Base-by-base conservation (phyloP, 2,113 vertebrate genomes). In the Leptosomus discolor region DNA sequence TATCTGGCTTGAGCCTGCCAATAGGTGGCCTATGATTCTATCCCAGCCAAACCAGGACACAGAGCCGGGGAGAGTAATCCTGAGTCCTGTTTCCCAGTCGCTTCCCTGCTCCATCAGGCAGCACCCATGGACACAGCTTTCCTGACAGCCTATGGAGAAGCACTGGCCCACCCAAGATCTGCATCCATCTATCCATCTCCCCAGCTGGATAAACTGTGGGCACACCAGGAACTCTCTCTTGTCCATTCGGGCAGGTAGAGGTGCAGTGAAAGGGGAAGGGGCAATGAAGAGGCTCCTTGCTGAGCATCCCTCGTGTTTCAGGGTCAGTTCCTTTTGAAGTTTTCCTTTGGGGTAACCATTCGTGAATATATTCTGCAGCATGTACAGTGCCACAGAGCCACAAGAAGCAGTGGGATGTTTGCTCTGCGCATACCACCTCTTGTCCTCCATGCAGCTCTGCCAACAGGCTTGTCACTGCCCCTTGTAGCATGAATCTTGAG, bases 231-330 rank as follows among this genome's bases (percentile, higher is more conserved):
- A 75, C 70, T 70, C 58, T 90, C n/a, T 54, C 50, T 53, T 54
- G 50, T 80, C 57, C 4, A 1, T 6, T 17, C 0, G 0, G n/a
- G 51, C 50, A 86, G 50, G 68, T 4, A 64, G 45, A 86, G 34
- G 27, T 1, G 3, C 34, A 50, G 64, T 18, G 64, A 58, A 74
- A 61, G 22, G 5, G 45, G 27, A 85, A 60, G 20, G 46, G 22
- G 18, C 36, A 76, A 57, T 6, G 19, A 68, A 76, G 63, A 85
- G 8, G 16, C 9, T 86, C n/a, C 54, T 74, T 71, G 68, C 24
- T 67, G n/a, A 89, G 37, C 32, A 74, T 26, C 29, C 32, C 29
- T 69, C 2, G 1, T 56, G 23, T 77, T 76, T 80, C 48, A 76
- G 36, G 19, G 56, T 64, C 48, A 48, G 8, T 57, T 92, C 48